Evolutionary conservation across 1,140 invertebrate genomes (phyloP), one percentile per base, ranked within the genome.

Genomic region (Lethrus apterus): DNA sequence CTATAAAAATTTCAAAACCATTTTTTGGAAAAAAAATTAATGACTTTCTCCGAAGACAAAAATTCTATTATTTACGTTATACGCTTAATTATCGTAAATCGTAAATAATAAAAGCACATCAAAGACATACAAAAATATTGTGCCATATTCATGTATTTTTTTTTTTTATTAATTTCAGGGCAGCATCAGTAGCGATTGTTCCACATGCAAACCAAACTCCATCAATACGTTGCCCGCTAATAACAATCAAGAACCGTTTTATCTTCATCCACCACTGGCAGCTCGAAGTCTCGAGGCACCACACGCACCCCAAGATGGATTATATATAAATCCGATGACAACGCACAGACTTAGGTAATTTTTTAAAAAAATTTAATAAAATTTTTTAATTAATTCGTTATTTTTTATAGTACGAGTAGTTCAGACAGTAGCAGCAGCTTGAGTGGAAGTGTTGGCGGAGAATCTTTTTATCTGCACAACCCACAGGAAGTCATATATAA

Each of bases 381-480:
- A 2, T 1, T 8, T 23, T 9, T 2, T n/a, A 18, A 7, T 38
- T 2, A 38, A 38, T 15, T 38, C 3, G 7, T 0, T 36, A 4
- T 3, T 2, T 11, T 13, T 38, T 44, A n/a, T 21, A 47, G 46
- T 15, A 41, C 33, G 17, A 64, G 53, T 40, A 59, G 55, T 15
- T 58, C 56, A 14, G 50, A 49, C 14, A 54, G 51, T 33, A 51
- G 52, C 14, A 45, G 43, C 7, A 66, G 52, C 56, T 47, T 42
- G 9, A 31, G 44, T n/a, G 55, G 50, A 29, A 58, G 55, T 38
- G 47, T 55, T 15, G 51, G 55, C 40, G 76, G 78, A 13, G 80
- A 86, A 51, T 84, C 87, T 4, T 92, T 90, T 69, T 91, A 87
- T 56, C 70, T 91, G 21, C 88, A 92, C 66, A 83, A 83, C 59